Evolutionary conservation across 2,888 invertebrate species (phyloP).

Genomic region (Callinectes sapidus): DNA sequence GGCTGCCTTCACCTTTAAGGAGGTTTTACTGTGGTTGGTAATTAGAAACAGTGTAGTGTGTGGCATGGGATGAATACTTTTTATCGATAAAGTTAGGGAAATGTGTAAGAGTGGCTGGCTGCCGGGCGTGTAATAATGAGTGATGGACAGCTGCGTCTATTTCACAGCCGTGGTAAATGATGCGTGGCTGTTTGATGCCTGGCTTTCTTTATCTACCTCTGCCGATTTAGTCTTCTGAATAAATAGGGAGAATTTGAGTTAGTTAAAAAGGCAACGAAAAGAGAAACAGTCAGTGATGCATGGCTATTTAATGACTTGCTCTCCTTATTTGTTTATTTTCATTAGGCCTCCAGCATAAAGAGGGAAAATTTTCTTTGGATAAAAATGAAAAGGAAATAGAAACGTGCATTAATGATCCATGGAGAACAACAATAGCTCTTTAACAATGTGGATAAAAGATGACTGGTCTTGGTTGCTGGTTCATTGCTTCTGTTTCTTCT

Average conservation of each 20-base stretch:
- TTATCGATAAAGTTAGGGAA: neutral
- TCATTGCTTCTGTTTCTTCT: neutral
- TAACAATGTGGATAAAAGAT: no score
- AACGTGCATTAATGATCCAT: no score
- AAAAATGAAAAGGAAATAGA: no score
- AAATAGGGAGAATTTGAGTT: no score
- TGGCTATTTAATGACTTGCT: no score
- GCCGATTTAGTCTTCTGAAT: no score
- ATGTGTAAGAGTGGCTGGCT: neutral
- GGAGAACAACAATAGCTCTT: no score
- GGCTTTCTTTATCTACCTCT: neutral
- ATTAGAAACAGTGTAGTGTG: neutral
- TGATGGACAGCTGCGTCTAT: neutral
- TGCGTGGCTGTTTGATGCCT: neutral
- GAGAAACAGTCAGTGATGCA: no score
- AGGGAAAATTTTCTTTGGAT: no score
- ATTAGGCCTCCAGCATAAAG: no score
- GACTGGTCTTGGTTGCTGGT: neutral
- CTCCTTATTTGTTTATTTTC: no score
- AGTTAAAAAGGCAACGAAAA: no score
- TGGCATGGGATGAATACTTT: neutral
- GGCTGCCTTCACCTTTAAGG: neutral
- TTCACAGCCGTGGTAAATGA: neutral
- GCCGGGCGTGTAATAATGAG: constrained; percentile 1
- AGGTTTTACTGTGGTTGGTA: neutral